phyloP scores from a whole-genome alignment of 2,888 invertebrate species.

The Pachliopta kotzebuea region DNA sequence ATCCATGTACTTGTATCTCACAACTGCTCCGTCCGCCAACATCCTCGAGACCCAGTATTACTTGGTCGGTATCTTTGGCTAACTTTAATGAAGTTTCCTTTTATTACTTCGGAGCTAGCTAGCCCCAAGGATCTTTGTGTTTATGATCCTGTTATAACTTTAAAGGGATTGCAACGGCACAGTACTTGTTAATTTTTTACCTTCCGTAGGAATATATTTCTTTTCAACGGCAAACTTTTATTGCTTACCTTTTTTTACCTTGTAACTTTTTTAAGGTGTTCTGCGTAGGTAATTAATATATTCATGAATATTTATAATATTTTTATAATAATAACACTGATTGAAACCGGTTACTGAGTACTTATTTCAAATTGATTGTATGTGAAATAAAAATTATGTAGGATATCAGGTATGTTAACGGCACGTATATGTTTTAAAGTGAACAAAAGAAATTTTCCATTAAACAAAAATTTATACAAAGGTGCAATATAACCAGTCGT shows the following conservation, averaged over 20 bases:
- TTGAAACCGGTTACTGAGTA: not conserved
- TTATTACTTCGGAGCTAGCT: slow-evolving; percentile 62
- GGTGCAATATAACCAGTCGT: slow-evolving; percentile 19
- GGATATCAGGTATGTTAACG: not conserved
- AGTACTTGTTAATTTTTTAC: slow-evolving; percentile 41
- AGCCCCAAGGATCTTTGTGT: slow-evolving; percentile 65
- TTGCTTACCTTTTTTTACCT: not conserved
- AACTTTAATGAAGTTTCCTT: slow-evolving; percentile 74
- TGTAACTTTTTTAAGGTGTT: not conserved
- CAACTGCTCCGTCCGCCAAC: slow-evolving; percentile 37
- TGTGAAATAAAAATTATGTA: not conserved
- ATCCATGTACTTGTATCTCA: slow-evolving; percentile 25
- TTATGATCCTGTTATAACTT: slow-evolving; percentile 72
- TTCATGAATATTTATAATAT: not conserved
- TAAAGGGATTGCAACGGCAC: slow-evolving; percentile 59
- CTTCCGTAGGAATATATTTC: slow-evolving; percentile 35
- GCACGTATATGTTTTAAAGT: not conserved
- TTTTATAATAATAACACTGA: not conserved
- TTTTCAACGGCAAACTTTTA: slow-evolving; percentile 32
- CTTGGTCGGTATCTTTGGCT: slow-evolving; percentile 59
- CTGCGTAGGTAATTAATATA: not conserved
- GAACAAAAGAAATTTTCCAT: not conserved
- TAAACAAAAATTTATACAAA: slow-evolving; percentile 3
- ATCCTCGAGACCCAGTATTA: slow-evolving; percentile 48
- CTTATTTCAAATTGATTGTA: too few relatives aligned